These are phyloP conservation scores for Sebastes alutus DNA, from an alignment of 2,797 vertebrate genomes.

Conservation along the genomic window DNA sequence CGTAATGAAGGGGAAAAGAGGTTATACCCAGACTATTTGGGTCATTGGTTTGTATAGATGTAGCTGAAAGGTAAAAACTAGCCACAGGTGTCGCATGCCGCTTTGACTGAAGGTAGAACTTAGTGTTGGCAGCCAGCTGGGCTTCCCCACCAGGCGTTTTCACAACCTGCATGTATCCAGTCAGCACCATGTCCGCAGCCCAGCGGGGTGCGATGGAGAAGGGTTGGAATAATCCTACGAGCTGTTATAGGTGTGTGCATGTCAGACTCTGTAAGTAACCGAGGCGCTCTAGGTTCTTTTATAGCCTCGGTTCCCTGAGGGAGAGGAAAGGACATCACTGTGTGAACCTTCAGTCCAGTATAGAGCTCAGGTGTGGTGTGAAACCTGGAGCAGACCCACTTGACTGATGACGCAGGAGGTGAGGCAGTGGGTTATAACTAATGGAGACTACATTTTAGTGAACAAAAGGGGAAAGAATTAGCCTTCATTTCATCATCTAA, in stretches of 20 bases:
- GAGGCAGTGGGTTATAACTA: not conserved
- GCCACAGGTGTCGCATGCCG: conserved; percentile 36
- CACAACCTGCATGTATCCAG: conserved; percentile 59
- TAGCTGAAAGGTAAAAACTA: conserved; percentile 33
- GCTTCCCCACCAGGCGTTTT: conserved; percentile 57
- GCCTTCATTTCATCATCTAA: not conserved
- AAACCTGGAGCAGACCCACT: conserved; percentile 17
- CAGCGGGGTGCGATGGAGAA: conserved; percentile 64
- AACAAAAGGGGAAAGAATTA: not conserved
- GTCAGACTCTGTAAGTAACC: conserved; percentile 55
- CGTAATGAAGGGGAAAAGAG: conserved; percentile 5
- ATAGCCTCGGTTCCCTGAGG: conserved; percentile 38
- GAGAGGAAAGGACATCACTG: conserved; percentile 42
- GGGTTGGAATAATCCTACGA: conserved; percentile 61
- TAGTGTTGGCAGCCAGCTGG: conserved; percentile 42
- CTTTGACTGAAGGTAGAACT: conserved; percentile 48
- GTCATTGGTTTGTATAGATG: conserved; percentile 17
- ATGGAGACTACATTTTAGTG: not conserved
- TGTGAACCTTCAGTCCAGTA: conserved; percentile 20
- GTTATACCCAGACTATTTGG: conserved; percentile 11
- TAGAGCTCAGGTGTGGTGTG: conserved; percentile 20
- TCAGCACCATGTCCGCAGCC: conserved; percentile 61
- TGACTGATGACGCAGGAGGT: conserved; percentile 8
- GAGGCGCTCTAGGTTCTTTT: conserved; percentile 36
- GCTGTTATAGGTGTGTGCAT: conserved; percentile 62